Evolutionary conservation across 2,888 invertebrate species (phyloP), one percentile per base, ranked within the genome.

Genomic region (Lycia hirtaria): DNA sequence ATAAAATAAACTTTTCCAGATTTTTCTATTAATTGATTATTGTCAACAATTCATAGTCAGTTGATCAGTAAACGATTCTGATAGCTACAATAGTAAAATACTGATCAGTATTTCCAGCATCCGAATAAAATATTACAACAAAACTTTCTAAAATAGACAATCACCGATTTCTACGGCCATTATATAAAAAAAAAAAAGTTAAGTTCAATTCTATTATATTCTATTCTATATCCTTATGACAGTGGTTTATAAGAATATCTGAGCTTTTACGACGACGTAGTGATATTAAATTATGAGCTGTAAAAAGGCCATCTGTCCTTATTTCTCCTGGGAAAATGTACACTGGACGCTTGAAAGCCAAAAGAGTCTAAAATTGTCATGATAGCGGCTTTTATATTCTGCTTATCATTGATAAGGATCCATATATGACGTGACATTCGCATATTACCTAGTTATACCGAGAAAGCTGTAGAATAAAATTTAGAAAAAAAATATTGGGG

Each of bases 181-280:
- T 41, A 17, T 28, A 30, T 12, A n/a, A n/a, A n/a, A n/a, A n/a
- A n/a, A n/a, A n/a, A n/a, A n/a, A n/a, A n/a, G n/a, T n/a, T n/a
- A n/a, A n/a, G n/a, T n/a, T n/a, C n/a, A n/a, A n/a, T n/a, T n/a
- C n/a, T n/a, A n/a, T n/a, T n/a, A n/a, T n/a, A n/a, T n/a, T n/a
- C n/a, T n/a, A n/a, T n/a, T n/a, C n/a, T n/a, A n/a, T 38, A 44
- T 52, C 32, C 54, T 55, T 57, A 64, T 48, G 56, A 59, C 56
- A 56, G 37, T 54, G 45, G 61, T 53, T 33, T 58, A 60, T 59
- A 64, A 60, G 22, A 55, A 55, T 62, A 47, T 52, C 19, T 50
- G 37, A 51, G 35, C 49, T 59, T 64, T 64, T 60, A 64, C 32
- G 64, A 57, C 33, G 38, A 52, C 30, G 50, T 54, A 54, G 47